These are phyloP conservation scores for Himalopsyche tibetana DNA, from an alignment of 2,888 invertebrate genomes.

Conservation along the genomic window DNA sequence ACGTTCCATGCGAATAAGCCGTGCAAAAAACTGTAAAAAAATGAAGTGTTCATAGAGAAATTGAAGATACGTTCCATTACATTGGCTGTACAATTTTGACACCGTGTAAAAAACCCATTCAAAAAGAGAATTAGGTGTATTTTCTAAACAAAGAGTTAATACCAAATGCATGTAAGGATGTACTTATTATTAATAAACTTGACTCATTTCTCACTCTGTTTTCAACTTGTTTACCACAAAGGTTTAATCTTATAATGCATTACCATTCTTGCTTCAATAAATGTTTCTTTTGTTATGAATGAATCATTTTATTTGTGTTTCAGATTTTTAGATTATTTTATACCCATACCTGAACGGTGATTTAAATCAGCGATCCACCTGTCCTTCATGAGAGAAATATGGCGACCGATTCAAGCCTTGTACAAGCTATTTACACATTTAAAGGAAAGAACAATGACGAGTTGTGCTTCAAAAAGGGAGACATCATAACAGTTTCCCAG, in stretches of 20 bases:
- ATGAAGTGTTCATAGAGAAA: too few species aligned
- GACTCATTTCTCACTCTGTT: conserved; percentile 25
- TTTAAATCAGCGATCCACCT: not conserved
- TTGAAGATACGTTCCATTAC: too few species aligned
- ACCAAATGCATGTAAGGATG: too few species aligned
- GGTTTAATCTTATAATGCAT: not conserved
- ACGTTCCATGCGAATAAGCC: too few species aligned
- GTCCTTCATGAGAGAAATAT: conserved; percentile 68
- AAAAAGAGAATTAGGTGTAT: too few species aligned
- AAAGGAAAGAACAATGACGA: conserved; percentile 98
- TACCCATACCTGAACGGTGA: conserved; percentile 37
- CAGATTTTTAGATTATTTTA: conserved; percentile 45
- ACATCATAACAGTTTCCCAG: conserved; percentile 97
- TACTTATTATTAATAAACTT: conserved; percentile 24
- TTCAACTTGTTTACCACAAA: not conserved
- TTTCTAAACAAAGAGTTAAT: too few species aligned
- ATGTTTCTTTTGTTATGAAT: not conserved
- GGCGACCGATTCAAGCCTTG: conserved; percentile 81
- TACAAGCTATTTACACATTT: conserved; percentile 94
- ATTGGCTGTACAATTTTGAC: too few species aligned
- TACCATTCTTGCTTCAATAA: not conserved
- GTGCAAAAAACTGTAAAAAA: too few species aligned
- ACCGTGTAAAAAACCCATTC: too few species aligned
- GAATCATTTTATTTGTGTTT: conserved; percentile 10
- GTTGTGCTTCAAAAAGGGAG: conserved; percentile 96